phyloP scores from a whole-genome alignment of 37 sponge, comb jelly and placozoan species.

The Mnemiopsis leidyi region DNA sequence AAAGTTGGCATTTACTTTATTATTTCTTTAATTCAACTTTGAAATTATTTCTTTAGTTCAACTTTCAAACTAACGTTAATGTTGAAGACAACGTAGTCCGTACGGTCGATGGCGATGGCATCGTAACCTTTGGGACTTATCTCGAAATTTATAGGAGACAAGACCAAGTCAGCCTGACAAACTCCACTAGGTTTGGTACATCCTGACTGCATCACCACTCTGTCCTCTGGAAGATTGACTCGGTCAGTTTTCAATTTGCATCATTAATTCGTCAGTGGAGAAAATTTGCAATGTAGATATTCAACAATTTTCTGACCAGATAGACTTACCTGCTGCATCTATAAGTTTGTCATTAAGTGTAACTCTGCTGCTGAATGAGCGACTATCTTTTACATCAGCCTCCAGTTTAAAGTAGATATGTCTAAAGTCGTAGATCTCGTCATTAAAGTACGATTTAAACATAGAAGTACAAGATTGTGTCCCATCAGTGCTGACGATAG shows the following conservation, averaged over 20 bases:
- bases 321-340: neutral
- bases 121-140: slow-evolving; percentile 32
- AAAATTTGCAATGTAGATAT: too few relatives aligned
- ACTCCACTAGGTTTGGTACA: neutral
- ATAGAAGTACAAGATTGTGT: neutral
- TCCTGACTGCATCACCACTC: slow-evolving; percentile 2
- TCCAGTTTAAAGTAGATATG: slow-evolving; percentile 10
- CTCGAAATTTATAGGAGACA: neutral
- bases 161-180: neutral
- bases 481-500: neutral
- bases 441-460: slow-evolving; percentile 8
- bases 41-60: too few relatives aligned
- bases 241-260: neutral
- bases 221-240: neutral
- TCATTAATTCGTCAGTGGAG: too few relatives aligned
- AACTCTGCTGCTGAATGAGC: neutral
- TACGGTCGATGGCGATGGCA: neutral
- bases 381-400: neutral
- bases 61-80: slow-evolving; percentile 16
- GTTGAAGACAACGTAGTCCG: neutral
- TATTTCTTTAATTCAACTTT: too few relatives aligned
- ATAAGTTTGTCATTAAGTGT: neutral
- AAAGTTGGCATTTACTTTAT: too few relatives aligned
- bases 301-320: too few relatives aligned
- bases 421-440: neutral